Base-by-base conservation (phyloP, 2,888 invertebrate species). In the Orgyia antiqua region DNA sequence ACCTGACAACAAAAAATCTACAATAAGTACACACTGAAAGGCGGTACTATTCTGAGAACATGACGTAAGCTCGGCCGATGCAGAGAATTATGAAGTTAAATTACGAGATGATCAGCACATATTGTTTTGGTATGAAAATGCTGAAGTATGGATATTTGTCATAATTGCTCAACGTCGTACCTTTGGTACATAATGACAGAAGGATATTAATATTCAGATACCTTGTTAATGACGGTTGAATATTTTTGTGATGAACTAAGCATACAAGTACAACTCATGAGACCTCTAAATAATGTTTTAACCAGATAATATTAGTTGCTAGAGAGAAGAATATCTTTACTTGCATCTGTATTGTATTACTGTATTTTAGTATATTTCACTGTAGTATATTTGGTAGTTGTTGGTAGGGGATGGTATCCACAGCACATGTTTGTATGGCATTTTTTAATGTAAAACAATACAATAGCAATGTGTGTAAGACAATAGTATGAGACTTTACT, bases 21-120 rank as follows among this genome's bases (percentile, higher is more conserved):
- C 72, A 77, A 72, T 73, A 74, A 74, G 65, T 74, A 63, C 58
- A 66, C 71, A 77, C 72, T 72, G 74, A 78, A 73, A 72, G 54
- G 54, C 68, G 57, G 58, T 54, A 62, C 72, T 84, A 80, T 84
- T 79, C 68, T 64, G 49, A 66, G 68, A 57, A 47, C 58, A 67
- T 86, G 86, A 86, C 76, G 80, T 67, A 76, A 77, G 66, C 53
- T 49, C 54, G 43, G 41, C 25, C 31, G 42, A 38, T 55, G 52
- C 51, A 52, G 53, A 46, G 44, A 60, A 63, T 63, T 59, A 66
- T 55, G 59, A 36, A 53, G 50, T 57, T 57, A 51, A 56, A 64
- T 58, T 61, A 51, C 51, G 45, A 42, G 48, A 50, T 45, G 47
- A 50, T 51, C 51, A 47, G 51, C 55, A 49, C 52, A 41, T 51